Percentiles rank a stretch among this genome's conserved stretches.
These are phyloP conservation scores for Corbicula japonica DNA, from an alignment of 2,888 invertebrate species.

Conservation along the genomic window DNA sequence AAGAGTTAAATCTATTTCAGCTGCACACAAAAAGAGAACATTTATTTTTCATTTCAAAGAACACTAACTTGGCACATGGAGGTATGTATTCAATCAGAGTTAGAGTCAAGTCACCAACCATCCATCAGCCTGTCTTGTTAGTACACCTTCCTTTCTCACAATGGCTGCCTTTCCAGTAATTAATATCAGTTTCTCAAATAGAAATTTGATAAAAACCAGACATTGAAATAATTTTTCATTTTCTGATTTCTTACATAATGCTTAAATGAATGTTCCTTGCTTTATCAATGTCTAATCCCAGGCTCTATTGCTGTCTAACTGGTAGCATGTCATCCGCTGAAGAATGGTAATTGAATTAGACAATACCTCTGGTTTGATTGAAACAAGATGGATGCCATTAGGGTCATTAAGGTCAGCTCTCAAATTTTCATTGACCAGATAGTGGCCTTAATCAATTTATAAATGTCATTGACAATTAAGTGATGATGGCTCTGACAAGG, in stretches of 20 bases:
- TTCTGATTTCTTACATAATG: constrained; percentile 47
- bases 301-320: background rate
- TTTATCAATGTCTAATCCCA: constrained; percentile 32
- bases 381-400: constrained; percentile 46
- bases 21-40: constrained; percentile 8
- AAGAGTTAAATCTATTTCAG: constrained; percentile 20
- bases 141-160: constrained; percentile 29
- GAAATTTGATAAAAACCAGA: constrained; percentile 48
- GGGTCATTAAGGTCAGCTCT: constrained; percentile 37
- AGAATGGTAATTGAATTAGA: constrained; percentile 48
- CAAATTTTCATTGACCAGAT: constrained; percentile 37
- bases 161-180: no score
- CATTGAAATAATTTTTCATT: constrained; percentile 58
- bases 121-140: constrained; percentile 44
- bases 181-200: constrained; percentile 51
- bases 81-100: constrained; percentile 32
- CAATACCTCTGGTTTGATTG: constrained; percentile 47
- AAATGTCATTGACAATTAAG: constrained; percentile 59
- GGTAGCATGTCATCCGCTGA: constrained; percentile 28
- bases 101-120: constrained; percentile 28
- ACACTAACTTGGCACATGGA: constrained; percentile 14
- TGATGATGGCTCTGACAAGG: constrained; percentile 47
- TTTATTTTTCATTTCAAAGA: no score
- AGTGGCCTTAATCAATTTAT: constrained; percentile 54
- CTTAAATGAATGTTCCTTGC: constrained; percentile 10